Base-by-base conservation (phyloP, 2,888 invertebrate genomes). In the Metalampra italica region DNA sequence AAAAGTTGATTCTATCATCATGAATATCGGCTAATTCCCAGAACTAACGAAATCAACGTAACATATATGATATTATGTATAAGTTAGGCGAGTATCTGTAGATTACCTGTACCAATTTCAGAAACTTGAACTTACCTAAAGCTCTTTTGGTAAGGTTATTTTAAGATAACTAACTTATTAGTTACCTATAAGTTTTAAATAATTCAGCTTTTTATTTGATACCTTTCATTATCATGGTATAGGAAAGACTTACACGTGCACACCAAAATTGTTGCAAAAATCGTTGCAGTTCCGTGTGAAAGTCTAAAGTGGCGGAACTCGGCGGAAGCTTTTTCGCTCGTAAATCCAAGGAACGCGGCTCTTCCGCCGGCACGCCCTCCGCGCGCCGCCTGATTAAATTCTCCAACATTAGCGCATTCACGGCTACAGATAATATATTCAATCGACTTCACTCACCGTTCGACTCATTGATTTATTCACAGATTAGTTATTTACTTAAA, bases 341-440 rank as follows among this genome's bases (percentile, higher is more conserved):
- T 79, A 81, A 80, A 79, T 78, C 69, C 70, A 69, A 66, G 57
- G 66, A 73, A 64, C 65, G 63, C 62, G 62, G 60, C 67, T 64
- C 66, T 74, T 69, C 77, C 73, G 69, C 65, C 61, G 60, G 60
- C 65, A 61, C 65, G 62, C 66, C 64, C 64, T 7, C 12, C 12
- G 1, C 8, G 62, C 59, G 54, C 57, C 22, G 38, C 58, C 68
- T 75, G 79, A 81, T 80, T 80, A 78, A 80, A 81, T 77, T 75
- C 73, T 65, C 68, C 66, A 59, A 75, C 73, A 78, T 80, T 78
- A 79, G 74, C 69, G 75, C 75, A 71, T 74, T 77, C 74, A 73
- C 68, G 69, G 68, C 66, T 72, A 68, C 73, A 66, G 74, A 75
- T 75, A 77, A 75, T 75, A 66, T 70, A 72, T 75, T 75, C 75